A percentile compares a stretch with the other conserved stretches of the same genome.
Evolutionary conservation across 2,113 vertebrate genomes (phyloP).

Genomic region (Galemys pyrenaicus): DNA sequence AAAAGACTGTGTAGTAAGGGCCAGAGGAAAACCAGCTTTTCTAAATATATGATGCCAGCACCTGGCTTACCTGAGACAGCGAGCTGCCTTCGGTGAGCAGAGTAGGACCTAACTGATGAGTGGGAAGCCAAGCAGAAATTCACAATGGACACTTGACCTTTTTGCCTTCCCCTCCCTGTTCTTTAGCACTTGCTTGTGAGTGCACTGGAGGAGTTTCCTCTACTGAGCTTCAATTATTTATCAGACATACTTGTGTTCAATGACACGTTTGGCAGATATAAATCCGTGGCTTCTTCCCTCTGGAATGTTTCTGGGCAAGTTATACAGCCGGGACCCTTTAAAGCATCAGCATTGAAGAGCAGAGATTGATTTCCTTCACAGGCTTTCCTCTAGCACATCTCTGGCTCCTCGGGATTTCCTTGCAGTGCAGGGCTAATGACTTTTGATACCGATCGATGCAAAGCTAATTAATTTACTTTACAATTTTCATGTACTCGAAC

Average conservation of each 20-base stretch:
- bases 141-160: background rate
- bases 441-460: constrained; percentile 58
- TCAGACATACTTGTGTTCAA: constrained; percentile 20
- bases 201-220: background rate
- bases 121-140: background rate
- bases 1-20: background rate
- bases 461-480: constrained; percentile 77
- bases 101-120: background rate
- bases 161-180: background rate
- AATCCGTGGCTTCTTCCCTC: constrained; percentile 35
- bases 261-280: constrained; percentile 47
- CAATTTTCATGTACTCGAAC: constrained; percentile 62
- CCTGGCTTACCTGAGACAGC: background rate
- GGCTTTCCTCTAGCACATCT: constrained; percentile 28
- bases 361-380: constrained; percentile 56
- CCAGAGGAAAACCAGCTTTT: background rate
- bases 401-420: constrained; percentile 65
- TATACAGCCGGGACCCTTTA: constrained; percentile 64
- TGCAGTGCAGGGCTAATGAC: constrained; percentile 39
- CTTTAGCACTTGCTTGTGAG: background rate
- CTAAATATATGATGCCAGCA: background rate
- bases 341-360: background rate
- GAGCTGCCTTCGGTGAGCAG: background rate
- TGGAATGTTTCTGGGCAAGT: constrained; percentile 22
- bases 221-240: constrained; percentile 50